phyloP scores from a whole-genome alignment of 2,888 invertebrate species.

The Drosophila meridiana region DNA sequence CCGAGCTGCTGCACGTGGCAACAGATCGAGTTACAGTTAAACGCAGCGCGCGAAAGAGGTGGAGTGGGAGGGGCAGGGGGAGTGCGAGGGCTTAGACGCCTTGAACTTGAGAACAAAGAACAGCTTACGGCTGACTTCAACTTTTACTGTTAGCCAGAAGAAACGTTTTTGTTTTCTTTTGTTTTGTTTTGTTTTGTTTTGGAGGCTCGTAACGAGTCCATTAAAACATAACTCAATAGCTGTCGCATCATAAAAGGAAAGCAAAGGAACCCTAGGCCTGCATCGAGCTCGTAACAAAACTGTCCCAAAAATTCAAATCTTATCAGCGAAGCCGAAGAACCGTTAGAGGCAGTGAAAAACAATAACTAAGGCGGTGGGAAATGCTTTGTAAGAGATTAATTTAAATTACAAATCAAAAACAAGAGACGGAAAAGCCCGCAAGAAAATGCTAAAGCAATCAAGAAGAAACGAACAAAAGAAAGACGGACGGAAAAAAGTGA shows the following conservation, averaged over 20 bases:
- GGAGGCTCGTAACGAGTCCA: constrained; percentile 18
- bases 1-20: constrained; percentile 63
- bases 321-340: constrained; percentile 13
- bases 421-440: constrained; percentile 29
- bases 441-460: constrained; percentile 14
- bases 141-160: constrained; percentile 42
- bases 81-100: constrained; percentile 15
- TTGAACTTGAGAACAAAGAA: constrained; percentile 56
- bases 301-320: constrained; percentile 16
- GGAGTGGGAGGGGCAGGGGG: background rate
- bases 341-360: constrained; percentile 29
- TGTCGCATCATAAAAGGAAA: constrained; percentile 12
- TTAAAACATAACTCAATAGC: constrained; percentile 10
- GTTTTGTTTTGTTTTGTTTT: constrained; percentile 3
- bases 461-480: background rate
- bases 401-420: constrained; percentile 54
- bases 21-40: constrained; percentile 52
- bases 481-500: constrained; percentile 15
- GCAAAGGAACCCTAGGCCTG: background rate
- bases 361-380: constrained; percentile 29
- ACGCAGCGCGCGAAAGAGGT: background rate
- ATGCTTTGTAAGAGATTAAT: constrained; percentile 43
- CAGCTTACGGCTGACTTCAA: constrained; percentile 1
- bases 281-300: constrained; percentile 5
- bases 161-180: constrained; percentile 7